phyloP scores from a whole-genome alignment of 92 coral and sea anemone species.

The Zoanthus solanderi region DNA sequence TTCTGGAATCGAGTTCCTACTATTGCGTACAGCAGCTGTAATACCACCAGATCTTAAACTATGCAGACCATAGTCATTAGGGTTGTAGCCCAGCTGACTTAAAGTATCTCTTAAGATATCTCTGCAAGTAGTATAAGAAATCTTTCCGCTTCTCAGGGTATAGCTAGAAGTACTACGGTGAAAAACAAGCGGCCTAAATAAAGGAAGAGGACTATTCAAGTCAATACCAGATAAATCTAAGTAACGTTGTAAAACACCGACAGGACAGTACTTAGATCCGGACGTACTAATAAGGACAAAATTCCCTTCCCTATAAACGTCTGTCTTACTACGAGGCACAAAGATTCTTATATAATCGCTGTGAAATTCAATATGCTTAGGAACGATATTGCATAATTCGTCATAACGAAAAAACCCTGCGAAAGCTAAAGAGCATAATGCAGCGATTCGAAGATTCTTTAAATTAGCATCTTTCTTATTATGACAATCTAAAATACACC shows the following conservation, averaged over 20 bases:
- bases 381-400: constrained; percentile 48
- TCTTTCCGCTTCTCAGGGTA: too few species aligned
- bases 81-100: not conserved
- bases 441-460: constrained; percentile 44
- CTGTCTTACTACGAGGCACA: too few species aligned
- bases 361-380: constrained; percentile 27
- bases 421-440: constrained; percentile 42
- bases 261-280: constrained; percentile 59
- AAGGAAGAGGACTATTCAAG: not conserved
- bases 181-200: constrained; percentile 31
- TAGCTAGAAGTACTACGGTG: too few species aligned
- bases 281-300: constrained; percentile 49
- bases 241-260: constrained; percentile 49
- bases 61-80: too few species aligned
- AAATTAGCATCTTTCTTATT: not conserved
- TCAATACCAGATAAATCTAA: constrained; percentile 24
- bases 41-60: not conserved
- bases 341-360: too few species aligned
- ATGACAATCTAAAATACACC: constrained; percentile 23
- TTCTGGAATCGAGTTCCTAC: constrained; percentile 49
- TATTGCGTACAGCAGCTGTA: constrained; percentile 49
- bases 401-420: constrained; percentile 50
- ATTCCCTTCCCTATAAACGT: too few species aligned
- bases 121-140: too few species aligned
- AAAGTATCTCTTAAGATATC: too few species aligned